These are phyloP conservation scores for Steinernema khuongi DNA, from an alignment of 1,140 invertebrate species.

Conservation along the genomic window DNA sequence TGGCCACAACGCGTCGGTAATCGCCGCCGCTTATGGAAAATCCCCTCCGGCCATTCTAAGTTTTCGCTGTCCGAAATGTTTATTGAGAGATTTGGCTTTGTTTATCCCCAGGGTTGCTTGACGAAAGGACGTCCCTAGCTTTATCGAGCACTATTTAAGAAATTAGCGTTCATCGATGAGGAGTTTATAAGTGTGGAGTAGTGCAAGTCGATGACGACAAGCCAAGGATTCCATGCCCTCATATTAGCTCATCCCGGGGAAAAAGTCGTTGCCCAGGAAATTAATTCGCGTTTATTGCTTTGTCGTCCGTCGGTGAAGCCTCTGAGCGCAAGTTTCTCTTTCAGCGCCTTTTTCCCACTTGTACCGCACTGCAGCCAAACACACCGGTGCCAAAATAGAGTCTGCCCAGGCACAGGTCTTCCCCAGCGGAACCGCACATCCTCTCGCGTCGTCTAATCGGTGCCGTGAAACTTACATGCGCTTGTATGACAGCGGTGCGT, in stretches of 20 bases:
- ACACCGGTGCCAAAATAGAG: not conserved
- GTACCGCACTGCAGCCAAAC: not conserved
- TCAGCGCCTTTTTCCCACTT: not conserved
- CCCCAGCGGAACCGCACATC: not conserved
- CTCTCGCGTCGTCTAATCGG: not conserved
- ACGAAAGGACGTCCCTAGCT: no score
- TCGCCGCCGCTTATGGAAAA: no score
- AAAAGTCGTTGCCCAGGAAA: not conserved
- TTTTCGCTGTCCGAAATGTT: not conserved
- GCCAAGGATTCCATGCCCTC: not conserved
- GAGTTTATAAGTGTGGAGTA: not conserved
- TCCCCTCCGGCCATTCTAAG: not conserved
- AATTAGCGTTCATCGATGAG: no score
- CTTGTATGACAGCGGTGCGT: no score
- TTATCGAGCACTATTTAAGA: no score
- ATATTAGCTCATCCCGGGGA: not conserved
- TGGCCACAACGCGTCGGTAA: no score
- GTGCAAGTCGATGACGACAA: not conserved
- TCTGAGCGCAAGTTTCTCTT: not conserved
- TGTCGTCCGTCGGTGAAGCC: not conserved
- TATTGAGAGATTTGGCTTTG: no score
- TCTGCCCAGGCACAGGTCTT: not conserved
- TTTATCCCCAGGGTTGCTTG: no score
- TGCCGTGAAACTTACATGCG: no score
- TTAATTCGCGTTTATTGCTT: slow-evolving; percentile 9